Percentiles rank a stretch among this genome's conserved stretches.
These are phyloP conservation scores for Trididemnum miniatum DNA, from an alignment of 23 tunicate genomes.

Conservation along the genomic window DNA sequence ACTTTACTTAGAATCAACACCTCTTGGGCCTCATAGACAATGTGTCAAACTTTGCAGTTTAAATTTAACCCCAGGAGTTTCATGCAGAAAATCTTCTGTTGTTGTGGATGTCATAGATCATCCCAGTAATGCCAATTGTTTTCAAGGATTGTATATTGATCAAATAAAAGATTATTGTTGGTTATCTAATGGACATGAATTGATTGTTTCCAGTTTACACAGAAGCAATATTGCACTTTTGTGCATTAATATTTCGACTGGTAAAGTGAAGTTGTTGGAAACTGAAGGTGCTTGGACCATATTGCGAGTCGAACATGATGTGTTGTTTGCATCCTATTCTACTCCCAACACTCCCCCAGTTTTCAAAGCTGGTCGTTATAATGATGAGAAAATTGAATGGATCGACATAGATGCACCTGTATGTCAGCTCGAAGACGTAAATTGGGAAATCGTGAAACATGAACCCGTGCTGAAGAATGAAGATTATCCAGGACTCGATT, in stretches of 20 bases:
- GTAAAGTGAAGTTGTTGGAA: constrained; percentile 45
- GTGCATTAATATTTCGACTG: constrained; percentile 36
- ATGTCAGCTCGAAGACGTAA: constrained; percentile 16
- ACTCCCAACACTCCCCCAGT: constrained; percentile 49
- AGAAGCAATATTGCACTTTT: constrained; percentile 47
- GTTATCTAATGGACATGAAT: constrained; percentile 10
- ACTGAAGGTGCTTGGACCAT: constrained; percentile 35
- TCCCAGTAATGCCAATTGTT: constrained; percentile 1
- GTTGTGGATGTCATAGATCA: constrained; percentile 47
- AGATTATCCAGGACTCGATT: constrained; percentile 48
- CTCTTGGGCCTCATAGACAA: constrained; percentile 76
- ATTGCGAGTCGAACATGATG: constrained; percentile 35
- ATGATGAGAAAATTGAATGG: constrained; percentile 35
- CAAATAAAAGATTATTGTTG: constrained; percentile 38
- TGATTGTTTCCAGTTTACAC: constrained; percentile 21
- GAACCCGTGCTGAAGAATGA: constrained; percentile 37
- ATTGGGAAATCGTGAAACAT: constrained; percentile 42
- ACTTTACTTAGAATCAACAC: constrained; percentile 51
- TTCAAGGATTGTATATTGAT: constrained; percentile 58
- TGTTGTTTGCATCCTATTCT: constrained; percentile 65
- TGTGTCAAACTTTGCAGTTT: constrained; percentile 53
- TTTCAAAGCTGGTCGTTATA: constrained; percentile 35
- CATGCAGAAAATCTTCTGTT: not conserved
- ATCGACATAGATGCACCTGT: constrained; percentile 22
- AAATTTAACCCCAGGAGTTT: not conserved